Conservation (phyloP, 2,797 vertebrate genomes). For the Thaleichthys pacificus region DNA sequence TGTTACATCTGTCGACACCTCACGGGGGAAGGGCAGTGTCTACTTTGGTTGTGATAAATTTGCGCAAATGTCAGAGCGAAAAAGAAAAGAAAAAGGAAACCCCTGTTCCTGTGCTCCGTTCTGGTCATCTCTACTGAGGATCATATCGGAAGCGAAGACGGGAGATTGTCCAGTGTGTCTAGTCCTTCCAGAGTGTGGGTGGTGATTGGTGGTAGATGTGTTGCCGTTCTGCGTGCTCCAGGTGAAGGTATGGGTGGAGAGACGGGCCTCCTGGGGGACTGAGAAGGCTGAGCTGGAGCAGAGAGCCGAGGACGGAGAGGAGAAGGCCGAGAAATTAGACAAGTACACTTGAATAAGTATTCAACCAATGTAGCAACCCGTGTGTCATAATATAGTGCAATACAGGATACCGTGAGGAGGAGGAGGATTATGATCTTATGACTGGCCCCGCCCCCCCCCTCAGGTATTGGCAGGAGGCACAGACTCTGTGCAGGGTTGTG, state of each 20-base stretch:
- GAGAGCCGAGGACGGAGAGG: constrained; percentile 82
- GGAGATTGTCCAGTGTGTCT: too few relatives aligned
- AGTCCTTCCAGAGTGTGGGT: too few relatives aligned
- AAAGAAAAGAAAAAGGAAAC: too few relatives aligned
- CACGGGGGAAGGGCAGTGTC: too few relatives aligned
- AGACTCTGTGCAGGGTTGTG: constrained; percentile 86
- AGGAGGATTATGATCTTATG: constrained; percentile 19
- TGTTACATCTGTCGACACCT: too few relatives aligned
- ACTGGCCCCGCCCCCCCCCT: constrained; percentile 24
- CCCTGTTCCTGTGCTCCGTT: background rate
- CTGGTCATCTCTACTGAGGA: too few relatives aligned
- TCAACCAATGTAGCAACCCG: too few relatives aligned
- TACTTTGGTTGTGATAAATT: too few relatives aligned
- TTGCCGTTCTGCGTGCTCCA: constrained; percentile 44
- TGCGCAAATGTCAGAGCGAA: too few relatives aligned
- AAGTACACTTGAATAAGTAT: constrained; percentile 64
- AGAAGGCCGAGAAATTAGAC: constrained; percentile 88
- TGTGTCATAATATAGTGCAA: background rate
- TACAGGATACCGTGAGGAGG: background rate
- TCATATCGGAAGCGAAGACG: constrained; percentile 48
- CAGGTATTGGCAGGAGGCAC: constrained; percentile 89
- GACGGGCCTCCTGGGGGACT: constrained; percentile 75
- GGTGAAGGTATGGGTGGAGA: constrained; percentile 77
- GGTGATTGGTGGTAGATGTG: background rate
- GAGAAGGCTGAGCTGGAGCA: constrained; percentile 79